Evolutionary conservation across 2,797 vertebrate species (phyloP).

Genomic region (Gallinago solitaria): DNA sequence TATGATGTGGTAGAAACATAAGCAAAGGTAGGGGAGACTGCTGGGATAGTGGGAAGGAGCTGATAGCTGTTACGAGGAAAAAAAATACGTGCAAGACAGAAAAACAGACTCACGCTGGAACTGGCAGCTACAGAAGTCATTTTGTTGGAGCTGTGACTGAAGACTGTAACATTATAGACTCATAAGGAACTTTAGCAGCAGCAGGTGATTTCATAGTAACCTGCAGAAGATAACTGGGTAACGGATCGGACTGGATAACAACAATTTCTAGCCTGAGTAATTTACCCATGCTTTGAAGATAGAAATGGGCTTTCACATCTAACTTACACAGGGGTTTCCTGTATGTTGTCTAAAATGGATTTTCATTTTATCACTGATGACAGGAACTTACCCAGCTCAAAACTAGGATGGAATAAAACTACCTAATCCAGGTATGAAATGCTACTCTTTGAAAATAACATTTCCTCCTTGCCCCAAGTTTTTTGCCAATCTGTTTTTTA

Average conservation of each 20-base stretch:
- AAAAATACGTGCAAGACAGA: background rate
- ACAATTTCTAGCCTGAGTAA: background rate
- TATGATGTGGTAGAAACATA: background rate
- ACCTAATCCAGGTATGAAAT: slow-evolving; percentile 39
- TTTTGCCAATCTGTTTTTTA: background rate
- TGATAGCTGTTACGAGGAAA: background rate
- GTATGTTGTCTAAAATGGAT: background rate
- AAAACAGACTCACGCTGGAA: background rate
- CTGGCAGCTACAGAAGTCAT: background rate
- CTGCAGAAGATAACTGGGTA: background rate
- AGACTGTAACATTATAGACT: slow-evolving; percentile 35
- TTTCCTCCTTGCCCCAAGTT: background rate
- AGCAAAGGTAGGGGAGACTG: slow-evolving; percentile 11
- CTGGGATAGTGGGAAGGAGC: slow-evolving; percentile 25
- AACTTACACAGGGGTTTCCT: background rate
- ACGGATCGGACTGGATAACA: background rate
- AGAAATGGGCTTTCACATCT: background rate
- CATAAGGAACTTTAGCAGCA: background rate
- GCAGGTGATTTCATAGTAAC: background rate
- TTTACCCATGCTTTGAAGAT: background rate
- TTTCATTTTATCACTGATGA: background rate
- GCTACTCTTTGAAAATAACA: background rate
- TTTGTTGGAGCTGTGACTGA: background rate
- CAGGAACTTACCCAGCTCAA: background rate
- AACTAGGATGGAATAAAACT: background rate